Percentiles rank a stretch among this genome's conserved stretches.
These are phyloP conservation scores for Sparus aurata DNA, from an alignment of 2,797 vertebrate species.

Conservation along the genomic window DNA sequence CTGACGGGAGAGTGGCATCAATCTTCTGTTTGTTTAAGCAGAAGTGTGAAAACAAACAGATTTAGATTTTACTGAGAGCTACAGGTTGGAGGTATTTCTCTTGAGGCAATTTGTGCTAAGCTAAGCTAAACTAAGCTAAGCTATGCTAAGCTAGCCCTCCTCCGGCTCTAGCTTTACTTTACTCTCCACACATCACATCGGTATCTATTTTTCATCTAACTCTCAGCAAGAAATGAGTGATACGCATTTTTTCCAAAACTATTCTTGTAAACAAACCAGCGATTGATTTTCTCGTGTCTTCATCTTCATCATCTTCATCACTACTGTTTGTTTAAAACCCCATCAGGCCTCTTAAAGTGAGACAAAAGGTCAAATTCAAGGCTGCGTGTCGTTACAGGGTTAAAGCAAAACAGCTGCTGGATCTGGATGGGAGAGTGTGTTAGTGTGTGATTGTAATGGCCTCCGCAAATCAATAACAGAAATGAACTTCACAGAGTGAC, in stretches of 20 bases:
- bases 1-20: neutral
- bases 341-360: neutral
- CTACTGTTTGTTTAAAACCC: neutral
- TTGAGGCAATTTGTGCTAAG: neutral
- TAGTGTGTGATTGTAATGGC: constrained; percentile 23
- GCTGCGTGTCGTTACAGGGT: neutral
- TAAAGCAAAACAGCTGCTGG: neutral
- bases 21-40: too few relatives aligned
- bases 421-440: neutral
- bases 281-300: neutral
- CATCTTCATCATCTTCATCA: neutral
- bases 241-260: too few relatives aligned
- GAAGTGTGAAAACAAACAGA: neutral
- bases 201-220: neutral
- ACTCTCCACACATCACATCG: neutral
- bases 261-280: neutral
- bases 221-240: neutral
- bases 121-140: neutral
- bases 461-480: constrained; percentile 41
- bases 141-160: neutral
- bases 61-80: neutral
- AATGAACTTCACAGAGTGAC: constrained; percentile 33
- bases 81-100: neutral
- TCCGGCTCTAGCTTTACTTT: neutral
- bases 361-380: constrained; percentile 5